Conservation (phyloP, 2,888 invertebrate genomes). For the Macaria liturata region DNA sequence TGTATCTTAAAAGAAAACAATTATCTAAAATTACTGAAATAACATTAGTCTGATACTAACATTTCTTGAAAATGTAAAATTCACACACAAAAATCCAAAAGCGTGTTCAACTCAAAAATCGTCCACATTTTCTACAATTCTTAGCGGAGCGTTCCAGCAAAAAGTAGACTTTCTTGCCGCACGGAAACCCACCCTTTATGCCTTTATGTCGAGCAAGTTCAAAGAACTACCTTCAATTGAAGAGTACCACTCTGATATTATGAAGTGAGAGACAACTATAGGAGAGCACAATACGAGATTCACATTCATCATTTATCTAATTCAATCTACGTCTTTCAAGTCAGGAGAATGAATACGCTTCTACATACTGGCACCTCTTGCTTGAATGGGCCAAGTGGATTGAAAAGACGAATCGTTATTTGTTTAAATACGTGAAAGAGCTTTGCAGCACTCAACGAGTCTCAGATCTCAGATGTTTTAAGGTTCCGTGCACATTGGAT, state of each 20-base stretch:
- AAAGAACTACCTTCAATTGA: slow-evolving; percentile 49
- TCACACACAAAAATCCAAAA: too few species aligned
- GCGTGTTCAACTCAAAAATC: too few species aligned
- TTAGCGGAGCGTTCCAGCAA: too few species aligned
- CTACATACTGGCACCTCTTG: slow-evolving; percentile 12
- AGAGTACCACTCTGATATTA: slow-evolving; percentile 44
- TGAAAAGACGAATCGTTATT: slow-evolving; percentile 16
- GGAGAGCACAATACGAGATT: slow-evolving; percentile 23
- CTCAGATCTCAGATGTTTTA: not conserved
- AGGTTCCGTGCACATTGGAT: too few species aligned
- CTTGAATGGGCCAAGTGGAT: slow-evolving; percentile 14
- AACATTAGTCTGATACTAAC: too few species aligned
- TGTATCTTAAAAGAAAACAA: too few species aligned
- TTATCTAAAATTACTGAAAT: too few species aligned
- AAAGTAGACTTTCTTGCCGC: too few species aligned
- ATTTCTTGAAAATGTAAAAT: too few species aligned
- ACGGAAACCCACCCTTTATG: too few species aligned
- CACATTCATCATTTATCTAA: slow-evolving; percentile 24
- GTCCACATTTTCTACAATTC: too few species aligned
- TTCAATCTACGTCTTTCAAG: slow-evolving; percentile 23
- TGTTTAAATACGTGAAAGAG: slow-evolving; percentile 23
- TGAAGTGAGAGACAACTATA: slow-evolving; percentile 38
- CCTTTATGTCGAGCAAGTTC: slow-evolving; percentile 40
- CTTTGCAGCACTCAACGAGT: slow-evolving; percentile 1
- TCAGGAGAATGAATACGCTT: slow-evolving; percentile 9